Percentiles rank a stretch among this genome's conserved stretches.
phyloP scores from a whole-genome alignment of 2,888 invertebrate species.

The Mesorhabditis spiculigera region DNA sequence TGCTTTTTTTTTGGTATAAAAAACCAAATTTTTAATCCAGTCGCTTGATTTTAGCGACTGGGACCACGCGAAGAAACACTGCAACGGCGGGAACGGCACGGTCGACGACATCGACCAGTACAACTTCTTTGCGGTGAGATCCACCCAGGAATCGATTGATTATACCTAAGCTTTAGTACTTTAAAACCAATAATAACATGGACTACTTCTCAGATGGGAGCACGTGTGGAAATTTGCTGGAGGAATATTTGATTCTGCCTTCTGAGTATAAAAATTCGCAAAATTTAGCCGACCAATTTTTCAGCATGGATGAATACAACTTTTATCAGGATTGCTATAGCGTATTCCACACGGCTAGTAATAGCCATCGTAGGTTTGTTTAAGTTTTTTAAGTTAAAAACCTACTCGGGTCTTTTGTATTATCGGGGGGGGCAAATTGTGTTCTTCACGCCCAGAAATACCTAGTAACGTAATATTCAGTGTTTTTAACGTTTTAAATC shows the following conservation, averaged over 20 bases:
- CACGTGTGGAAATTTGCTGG: conserved; percentile 36
- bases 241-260: conserved; percentile 10
- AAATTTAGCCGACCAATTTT: conserved; percentile 6
- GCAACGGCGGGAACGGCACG: neutral
- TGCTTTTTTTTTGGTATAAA: neutral
- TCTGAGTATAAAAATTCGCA: neutral
- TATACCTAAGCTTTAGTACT: neutral
- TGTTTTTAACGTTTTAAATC: too few species aligned
- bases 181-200: conserved; percentile 22
- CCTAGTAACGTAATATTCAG: too few species aligned
- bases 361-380: neutral
- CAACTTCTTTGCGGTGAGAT: neutral
- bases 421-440: too few species aligned
- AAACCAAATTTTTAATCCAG: too few species aligned
- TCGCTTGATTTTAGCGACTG: neutral
- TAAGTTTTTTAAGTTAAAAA: neutral
- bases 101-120: conserved; percentile 1
- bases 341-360: neutral
- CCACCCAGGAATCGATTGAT: neutral
- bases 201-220: conserved; percentile 29
- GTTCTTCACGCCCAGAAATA: too few species aligned
- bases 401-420: neutral
- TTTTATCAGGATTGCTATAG: conserved; percentile 50
- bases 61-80: neutral
- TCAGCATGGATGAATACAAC: conserved; percentile 44